Base-by-base conservation (phyloP, 2,888 invertebrate species). In the Masnerella sp. region DNA sequence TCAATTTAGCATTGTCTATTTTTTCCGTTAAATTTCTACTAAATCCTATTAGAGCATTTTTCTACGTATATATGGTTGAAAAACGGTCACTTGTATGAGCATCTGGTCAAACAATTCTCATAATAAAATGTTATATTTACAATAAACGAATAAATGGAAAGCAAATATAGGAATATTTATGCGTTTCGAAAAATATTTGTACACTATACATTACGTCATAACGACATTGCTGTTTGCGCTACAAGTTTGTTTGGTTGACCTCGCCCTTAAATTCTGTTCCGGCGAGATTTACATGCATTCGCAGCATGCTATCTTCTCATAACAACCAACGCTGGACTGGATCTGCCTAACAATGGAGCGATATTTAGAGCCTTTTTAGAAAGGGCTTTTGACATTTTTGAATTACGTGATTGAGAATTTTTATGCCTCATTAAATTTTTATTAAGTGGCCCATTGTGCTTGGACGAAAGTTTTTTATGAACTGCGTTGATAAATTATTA, bases 211-310 rank as follows among this genome's bases (percentile, higher is more conserved):
- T 54, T 61, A 40, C 40, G 54, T 52, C 58, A 51, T 67, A 67
- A 42, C 42, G 18, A 40, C 49, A 28, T 22, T 17, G 36, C 20
- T 69, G 69, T 61, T 69, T 61, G 32, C 38, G 20, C 30, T 43
- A 14, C 20, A 25, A 49, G 56, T 49, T 67, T 58, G 56, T 15
- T 28, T 42, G 22, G 12, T 14, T 45, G 52, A 59, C 52, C 56
- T 70, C 70, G 47, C 49, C 40, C 54, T 69, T 52, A 69, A 69
- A 69, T 45, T 38, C 54, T 18, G 38, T 54, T 43, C 54, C 40
- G 15, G 22, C 12, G 34, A 47, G 62, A 70, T 70, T 70, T 70
- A 54, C 61, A 69, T 69, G 45, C 54, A 20, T 38, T 51, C 59
- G 22, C 42, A 42, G 25, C 40, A 28, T 49, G 40, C 25, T 32